phyloP scores from a whole-genome alignment of 2,113 vertebrate species.

The Nettapus auritus region DNA sequence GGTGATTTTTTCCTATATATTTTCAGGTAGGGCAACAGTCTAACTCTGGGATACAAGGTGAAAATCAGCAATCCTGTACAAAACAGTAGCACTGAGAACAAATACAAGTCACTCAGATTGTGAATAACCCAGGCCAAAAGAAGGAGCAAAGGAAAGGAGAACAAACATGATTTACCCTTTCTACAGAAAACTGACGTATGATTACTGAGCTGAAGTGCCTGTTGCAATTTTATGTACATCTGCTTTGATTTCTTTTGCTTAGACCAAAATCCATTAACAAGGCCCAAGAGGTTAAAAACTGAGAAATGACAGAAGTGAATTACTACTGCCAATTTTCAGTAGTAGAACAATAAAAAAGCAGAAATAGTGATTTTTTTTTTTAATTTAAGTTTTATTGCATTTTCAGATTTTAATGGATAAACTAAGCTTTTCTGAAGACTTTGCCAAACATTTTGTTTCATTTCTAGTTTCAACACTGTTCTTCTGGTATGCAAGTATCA shows the following conservation, averaged over 20 bases:
- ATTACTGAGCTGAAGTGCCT: not conserved
- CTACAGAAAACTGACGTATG: not conserved
- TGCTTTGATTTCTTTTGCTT: not conserved
- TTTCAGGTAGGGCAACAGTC: not conserved
- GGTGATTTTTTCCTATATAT: not conserved
- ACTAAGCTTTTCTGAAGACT: not conserved
- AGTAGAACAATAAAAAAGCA: not conserved
- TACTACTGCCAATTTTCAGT: not conserved
- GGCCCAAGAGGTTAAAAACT: not conserved
- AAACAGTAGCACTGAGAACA: not conserved
- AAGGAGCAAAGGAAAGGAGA: not conserved
- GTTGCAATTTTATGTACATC: not conserved
- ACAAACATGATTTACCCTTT: not conserved
- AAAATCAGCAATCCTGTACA: not conserved
- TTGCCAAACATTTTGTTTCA: not conserved
- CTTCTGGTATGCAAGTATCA: not conserved
- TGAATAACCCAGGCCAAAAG: not conserved
- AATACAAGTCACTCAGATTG: not conserved
- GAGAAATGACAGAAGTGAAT: constrained; percentile 1
- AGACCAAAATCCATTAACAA: not conserved
- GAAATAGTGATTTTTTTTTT: not conserved
- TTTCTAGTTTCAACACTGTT: not conserved
- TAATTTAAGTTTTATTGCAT: not conserved
- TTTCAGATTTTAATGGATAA: constrained; percentile 3
- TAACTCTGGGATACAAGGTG: not conserved